Evolutionary conservation across 1,140 invertebrate species (phyloP), one percentile per base, ranked within the genome.

Genomic region (Eurosta solidaginis): DNA sequence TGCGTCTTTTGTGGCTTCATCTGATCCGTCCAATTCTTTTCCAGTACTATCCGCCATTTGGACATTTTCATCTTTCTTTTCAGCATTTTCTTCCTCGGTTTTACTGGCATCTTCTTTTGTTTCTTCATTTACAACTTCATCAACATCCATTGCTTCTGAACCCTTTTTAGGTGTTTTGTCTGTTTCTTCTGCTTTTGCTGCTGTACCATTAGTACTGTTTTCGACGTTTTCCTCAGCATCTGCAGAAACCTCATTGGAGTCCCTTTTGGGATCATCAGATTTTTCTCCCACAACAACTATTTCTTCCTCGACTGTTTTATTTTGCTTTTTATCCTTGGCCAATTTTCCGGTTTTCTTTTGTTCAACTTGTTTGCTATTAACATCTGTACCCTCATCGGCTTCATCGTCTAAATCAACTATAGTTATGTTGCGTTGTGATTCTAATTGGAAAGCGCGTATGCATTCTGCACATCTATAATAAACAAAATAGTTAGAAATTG

Each of bases 361-460:
- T 27, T 74, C 47, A 27, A 33, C 73, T 20, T 29, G 29, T 44
- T 42, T 79, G 10, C 25, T 52, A 1, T 10, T 73, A 17, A 20
- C 25, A 12, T 75, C 80, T 1, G 68, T 27, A 6, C 44, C 45
- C 29, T 80, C 25, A 14, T 79, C 76, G 5, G 83, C 82, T 74
- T 87, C 85, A 27, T 87, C 85, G 10, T 87, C 83, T 50, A 87
- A 77, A 27, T 85, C 84, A 1, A 87, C 85, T 1, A 85, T 86
- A 29, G 83, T 81, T 79, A 87, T 87, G 68, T 86, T 87, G 10
- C 77, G 77, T 42, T 77, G 54, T 2, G 68, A 45, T 63, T 79
- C 75, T 20, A 68, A 40, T 33, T 78, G 78, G 9, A 79, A 77
- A 9, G 84, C 82, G 9, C 83, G 82, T 45, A 87, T 85, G 76